These are phyloP conservation scores for Adelphocoris suturalis DNA, from an alignment of 2,888 invertebrate genomes.

Conservation along the genomic window DNA sequence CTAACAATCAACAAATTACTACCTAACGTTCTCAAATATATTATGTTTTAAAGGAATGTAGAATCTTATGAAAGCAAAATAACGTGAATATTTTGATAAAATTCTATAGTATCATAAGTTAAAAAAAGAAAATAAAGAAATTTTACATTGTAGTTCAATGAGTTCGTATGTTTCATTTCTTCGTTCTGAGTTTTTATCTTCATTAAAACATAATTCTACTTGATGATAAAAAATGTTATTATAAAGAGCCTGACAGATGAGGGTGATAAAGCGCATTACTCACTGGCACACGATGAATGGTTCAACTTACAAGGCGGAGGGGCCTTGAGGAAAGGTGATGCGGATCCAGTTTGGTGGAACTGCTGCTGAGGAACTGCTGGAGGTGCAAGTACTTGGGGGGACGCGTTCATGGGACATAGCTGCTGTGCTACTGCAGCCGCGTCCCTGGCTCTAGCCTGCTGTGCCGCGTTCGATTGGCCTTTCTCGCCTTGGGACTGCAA, in stretches of 20 bases:
- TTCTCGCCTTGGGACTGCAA: constrained; percentile 31
- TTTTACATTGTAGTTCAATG: no score
- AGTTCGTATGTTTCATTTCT: no score
- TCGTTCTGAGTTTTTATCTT: no score
- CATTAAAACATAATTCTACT: no score
- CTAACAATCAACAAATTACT: no score
- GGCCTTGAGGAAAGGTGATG: constrained; percentile 74
- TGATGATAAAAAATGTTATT: background rate
- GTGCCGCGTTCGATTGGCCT: background rate
- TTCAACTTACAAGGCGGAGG: constrained; percentile 74
- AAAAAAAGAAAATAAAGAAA: no score
- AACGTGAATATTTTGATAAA: no score
- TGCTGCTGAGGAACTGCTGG: constrained; percentile 62
- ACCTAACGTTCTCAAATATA: no score
- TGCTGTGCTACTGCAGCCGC: background rate
- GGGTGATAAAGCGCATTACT: constrained; percentile 67
- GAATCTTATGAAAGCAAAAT: no score
- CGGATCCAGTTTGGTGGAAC: constrained; percentile 59
- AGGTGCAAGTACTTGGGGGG: constrained; percentile 69
- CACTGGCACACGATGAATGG: constrained; percentile 70
- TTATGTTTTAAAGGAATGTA: no score
- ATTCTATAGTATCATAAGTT: no score
- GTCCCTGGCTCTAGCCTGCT: background rate
- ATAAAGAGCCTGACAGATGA: constrained; percentile 34
- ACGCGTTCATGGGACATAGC: background rate